A percentile compares a stretch with the other conserved stretches of the same genome.
Conservation (phyloP, 2,888 invertebrate genomes). For the Lampropteryx suffumata region DNA sequence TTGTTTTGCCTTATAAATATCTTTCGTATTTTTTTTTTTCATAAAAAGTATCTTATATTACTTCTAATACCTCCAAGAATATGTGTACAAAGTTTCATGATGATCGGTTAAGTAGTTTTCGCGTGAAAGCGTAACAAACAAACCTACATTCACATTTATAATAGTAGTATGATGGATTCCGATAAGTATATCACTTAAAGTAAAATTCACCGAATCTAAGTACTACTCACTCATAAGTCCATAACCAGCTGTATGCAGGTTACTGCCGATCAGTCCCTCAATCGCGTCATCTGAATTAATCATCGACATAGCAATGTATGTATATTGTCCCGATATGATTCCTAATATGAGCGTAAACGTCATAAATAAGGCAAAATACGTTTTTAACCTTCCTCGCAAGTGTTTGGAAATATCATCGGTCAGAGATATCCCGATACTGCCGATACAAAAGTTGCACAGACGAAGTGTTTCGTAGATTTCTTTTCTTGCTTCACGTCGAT, state of each 20-base stretch:
- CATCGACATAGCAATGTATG: constrained; percentile 48
- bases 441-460: constrained; percentile 54
- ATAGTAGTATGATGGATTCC: too few species aligned
- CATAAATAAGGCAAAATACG: constrained; percentile 37
- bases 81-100: too few species aligned
- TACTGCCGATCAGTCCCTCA: constrained; percentile 56
- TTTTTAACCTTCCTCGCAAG: constrained; percentile 38
- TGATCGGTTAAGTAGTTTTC: too few species aligned
- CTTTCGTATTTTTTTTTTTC: too few species aligned
- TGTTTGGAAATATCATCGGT: constrained; percentile 44
- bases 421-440: constrained; percentile 54
- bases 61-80: too few species aligned
- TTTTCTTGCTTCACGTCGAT: constrained; percentile 33
- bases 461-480: constrained; percentile 55
- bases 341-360: constrained; percentile 44
- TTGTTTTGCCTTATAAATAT: too few species aligned
- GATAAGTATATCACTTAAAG: too few species aligned
- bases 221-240: constrained; percentile 60
- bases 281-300: constrained; percentile 45
- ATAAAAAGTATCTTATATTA: too few species aligned
- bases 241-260: constrained; percentile 64
- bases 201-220: too few species aligned
- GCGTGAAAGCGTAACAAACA: too few species aligned
- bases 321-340: constrained; percentile 51
- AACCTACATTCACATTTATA: too few species aligned